These are phyloP conservation scores for Cosmorhoe ocellata DNA, from an alignment of 2,888 invertebrate genomes.

Conservation along the genomic window DNA sequence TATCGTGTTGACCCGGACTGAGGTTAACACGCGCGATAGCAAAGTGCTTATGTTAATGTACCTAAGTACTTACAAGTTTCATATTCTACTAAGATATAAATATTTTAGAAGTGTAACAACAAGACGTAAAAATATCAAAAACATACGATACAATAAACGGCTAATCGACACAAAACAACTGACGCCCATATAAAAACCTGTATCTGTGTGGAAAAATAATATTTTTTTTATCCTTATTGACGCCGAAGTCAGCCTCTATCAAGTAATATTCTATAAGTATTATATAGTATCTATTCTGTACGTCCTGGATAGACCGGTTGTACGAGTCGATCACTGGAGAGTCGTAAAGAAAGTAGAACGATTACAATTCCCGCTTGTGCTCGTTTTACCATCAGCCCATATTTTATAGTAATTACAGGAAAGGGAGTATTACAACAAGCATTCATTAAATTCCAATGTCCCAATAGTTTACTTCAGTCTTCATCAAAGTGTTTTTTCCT, in stretches of 20 bases:
- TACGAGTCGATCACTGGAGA: conserved; percentile 12
- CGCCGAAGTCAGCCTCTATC: conserved; percentile 3
- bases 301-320: conserved; percentile 24
- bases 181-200: too few relatives aligned
- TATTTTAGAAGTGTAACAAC: neutral
- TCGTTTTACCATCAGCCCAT: conserved; percentile 2
- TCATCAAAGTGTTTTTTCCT: neutral
- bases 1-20: conserved; percentile 44
- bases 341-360: conserved; percentile 18
- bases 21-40: conserved; percentile 34
- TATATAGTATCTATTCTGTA: too few relatives aligned
- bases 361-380: conserved; percentile 14
- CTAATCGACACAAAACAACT: neutral
- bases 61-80: neutral
- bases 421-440: too few relatives aligned
- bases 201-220: too few relatives aligned
- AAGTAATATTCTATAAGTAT: too few relatives aligned
- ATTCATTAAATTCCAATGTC: too few relatives aligned
- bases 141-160: neutral
- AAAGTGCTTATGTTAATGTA: conserved; percentile 16
- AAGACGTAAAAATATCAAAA: neutral
- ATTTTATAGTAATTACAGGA: neutral
- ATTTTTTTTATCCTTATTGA: too few relatives aligned
- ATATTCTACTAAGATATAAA: too few relatives aligned
- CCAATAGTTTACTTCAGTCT: too few relatives aligned